A percentile compares a stretch with the other conserved stretches of the same genome.
These are phyloP conservation scores for Eclectus roratus DNA, from an alignment of 2,113 vertebrate genomes.

Conservation along the genomic window DNA sequence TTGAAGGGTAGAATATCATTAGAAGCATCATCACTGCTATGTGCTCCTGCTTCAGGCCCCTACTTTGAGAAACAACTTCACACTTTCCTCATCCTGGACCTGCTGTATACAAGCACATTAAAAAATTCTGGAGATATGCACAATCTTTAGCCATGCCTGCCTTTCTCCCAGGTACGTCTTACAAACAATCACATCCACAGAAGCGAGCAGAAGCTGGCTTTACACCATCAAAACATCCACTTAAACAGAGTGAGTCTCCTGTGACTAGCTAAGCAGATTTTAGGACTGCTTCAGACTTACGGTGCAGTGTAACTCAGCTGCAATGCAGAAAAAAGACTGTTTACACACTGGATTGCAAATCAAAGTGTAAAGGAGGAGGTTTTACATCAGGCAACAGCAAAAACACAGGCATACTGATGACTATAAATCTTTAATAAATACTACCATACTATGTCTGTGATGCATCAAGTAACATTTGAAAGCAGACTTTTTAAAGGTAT, in stretches of 20 bases:
- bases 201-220: neutral
- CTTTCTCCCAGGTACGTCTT: neutral
- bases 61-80: neutral
- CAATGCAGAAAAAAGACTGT: neutral
- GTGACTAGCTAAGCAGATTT: conserved; percentile 17
- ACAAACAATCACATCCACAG: neutral
- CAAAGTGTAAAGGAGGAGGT: neutral
- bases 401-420: neutral
- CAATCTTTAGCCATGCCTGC: neutral
- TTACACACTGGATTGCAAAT: neutral
- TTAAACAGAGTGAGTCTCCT: neutral
- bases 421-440: neutral
- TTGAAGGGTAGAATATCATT: neutral
- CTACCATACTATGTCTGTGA: neutral
- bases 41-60: neutral
- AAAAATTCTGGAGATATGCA: neutral
- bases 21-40: neutral
- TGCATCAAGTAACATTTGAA: neutral
- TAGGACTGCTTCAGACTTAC: neutral
- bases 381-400: neutral
- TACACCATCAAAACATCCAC: neutral
- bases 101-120: neutral
- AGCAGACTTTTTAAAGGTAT: neutral
- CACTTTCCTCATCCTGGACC: neutral
- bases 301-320: neutral